phyloP scores from a whole-genome alignment of 2,113 vertebrate genomes.

The Dasypus novemcinctus region DNA sequence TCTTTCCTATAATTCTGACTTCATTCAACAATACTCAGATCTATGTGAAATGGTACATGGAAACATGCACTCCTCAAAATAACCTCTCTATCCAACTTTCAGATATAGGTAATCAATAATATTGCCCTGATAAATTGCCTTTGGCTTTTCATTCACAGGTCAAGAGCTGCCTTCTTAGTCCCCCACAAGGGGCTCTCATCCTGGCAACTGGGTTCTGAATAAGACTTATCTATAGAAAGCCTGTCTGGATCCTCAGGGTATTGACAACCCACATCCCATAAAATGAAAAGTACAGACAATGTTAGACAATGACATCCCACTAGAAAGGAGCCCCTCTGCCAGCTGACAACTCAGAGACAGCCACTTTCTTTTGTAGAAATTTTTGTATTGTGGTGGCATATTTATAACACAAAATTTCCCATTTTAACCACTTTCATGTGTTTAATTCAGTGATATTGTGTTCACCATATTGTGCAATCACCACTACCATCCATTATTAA shows the following conservation, averaged over 20 bases:
- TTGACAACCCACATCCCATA: not conserved
- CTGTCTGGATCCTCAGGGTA: no score
- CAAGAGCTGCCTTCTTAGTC: not conserved
- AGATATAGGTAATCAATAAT: not conserved
- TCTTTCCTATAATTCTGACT: not conserved
- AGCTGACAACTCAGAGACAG: not conserved
- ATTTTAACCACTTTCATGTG: no score
- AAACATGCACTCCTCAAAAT: fast-evolving
- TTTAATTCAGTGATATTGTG: no score
- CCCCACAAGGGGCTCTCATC: not conserved
- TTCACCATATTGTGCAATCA: no score
- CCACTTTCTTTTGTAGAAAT: not conserved
- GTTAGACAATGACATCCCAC: not conserved
- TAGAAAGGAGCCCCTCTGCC: not conserved
- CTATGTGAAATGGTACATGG: not conserved
- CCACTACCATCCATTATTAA: no score
- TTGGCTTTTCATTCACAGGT: not conserved
- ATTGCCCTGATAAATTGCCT: not conserved
- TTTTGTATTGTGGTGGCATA: no score
- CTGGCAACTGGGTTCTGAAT: not conserved
- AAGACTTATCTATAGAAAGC: not conserved
- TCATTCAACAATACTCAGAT: not conserved
- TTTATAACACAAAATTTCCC: no score
- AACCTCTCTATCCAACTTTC: no score
- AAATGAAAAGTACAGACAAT: not conserved